Evolutionary conservation across 1,140 invertebrate genomes (phyloP).

Genomic region (Pseudomyrmex flavicornis): DNA sequence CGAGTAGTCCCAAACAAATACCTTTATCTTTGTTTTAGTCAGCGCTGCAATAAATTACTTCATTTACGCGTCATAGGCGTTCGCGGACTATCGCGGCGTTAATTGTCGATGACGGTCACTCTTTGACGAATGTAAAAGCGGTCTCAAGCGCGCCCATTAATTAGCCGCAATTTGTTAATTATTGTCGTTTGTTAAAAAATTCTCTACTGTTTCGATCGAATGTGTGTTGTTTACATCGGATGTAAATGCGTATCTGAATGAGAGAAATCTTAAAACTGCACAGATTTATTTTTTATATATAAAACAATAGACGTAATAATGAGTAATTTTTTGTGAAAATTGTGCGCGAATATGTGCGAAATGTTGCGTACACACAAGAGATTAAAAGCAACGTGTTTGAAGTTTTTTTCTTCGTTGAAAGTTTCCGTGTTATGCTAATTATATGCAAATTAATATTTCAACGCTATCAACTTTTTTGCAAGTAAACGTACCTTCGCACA

Average conservation of each 20-base stretch:
- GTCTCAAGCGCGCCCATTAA: slow-evolving; percentile 24
- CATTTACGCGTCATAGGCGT: background rate
- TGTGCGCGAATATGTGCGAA: too few relatives aligned
- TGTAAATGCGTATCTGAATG: too few relatives aligned
- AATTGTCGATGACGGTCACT: slow-evolving; percentile 16
- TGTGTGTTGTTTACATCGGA: too few relatives aligned
- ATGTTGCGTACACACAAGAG: too few relatives aligned
- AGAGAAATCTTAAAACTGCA: too few relatives aligned
- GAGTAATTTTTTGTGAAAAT: too few relatives aligned
- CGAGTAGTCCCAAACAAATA: slow-evolving; percentile 50
- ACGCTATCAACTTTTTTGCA: background rate
- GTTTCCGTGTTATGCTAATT: slow-evolving; percentile 22
- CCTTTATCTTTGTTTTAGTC: slow-evolving; percentile 44
- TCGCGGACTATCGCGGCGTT: background rate
- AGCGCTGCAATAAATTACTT: slow-evolving; percentile 33
- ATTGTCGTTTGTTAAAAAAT: background rate
- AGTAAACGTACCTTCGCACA: slow-evolving; percentile 5
- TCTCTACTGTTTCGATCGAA: too few relatives aligned
- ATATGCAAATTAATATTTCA: slow-evolving; percentile 24
- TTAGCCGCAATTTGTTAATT: slow-evolving; percentile 3
- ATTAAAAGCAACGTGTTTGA: background rate
- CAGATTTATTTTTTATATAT: too few relatives aligned
- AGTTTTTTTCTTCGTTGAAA: background rate
- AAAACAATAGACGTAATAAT: too few relatives aligned
- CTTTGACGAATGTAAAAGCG: background rate